Conservation (phyloP, 2,113 vertebrate species). For the Myotis davidii region DNA sequence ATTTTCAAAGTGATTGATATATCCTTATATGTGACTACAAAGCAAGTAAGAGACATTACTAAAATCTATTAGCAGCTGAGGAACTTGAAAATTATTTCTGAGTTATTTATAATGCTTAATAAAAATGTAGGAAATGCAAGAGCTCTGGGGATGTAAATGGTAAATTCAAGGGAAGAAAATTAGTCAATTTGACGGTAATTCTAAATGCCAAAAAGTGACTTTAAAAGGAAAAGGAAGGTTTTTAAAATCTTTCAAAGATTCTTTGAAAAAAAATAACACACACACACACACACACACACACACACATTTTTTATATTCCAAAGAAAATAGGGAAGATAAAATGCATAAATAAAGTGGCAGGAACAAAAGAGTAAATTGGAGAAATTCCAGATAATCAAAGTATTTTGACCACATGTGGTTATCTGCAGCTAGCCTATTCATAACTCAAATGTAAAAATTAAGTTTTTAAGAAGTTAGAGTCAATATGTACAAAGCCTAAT, state of each 20-base stretch:
- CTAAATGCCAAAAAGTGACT: background rate
- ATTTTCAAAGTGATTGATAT: constrained; percentile 20
- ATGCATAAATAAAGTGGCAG: background rate
- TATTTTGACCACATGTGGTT: background rate
- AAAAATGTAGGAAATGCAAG: background rate
- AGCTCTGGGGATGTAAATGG: background rate
- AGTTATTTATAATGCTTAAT: constrained; percentile 16
- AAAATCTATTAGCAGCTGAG: background rate
- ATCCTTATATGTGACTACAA: background rate
- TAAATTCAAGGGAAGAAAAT: background rate
- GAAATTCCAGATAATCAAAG: background rate
- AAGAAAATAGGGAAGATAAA: constrained; percentile 8
- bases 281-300: too few relatives aligned
- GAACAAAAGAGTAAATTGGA: background rate
- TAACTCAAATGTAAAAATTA: background rate
- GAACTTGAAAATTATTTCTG: background rate
- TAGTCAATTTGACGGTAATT: background rate
- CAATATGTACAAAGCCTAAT: background rate
- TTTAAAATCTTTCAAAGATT: background rate
- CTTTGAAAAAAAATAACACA: background rate
- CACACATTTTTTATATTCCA: background rate
- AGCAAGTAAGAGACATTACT: background rate
- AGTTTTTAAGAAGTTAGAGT: background rate
- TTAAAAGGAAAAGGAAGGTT: background rate
- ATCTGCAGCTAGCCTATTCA: background rate